These are phyloP conservation scores for Danio choprae DNA, from an alignment of 2,797 vertebrate genomes.

Conservation along the genomic window DNA sequence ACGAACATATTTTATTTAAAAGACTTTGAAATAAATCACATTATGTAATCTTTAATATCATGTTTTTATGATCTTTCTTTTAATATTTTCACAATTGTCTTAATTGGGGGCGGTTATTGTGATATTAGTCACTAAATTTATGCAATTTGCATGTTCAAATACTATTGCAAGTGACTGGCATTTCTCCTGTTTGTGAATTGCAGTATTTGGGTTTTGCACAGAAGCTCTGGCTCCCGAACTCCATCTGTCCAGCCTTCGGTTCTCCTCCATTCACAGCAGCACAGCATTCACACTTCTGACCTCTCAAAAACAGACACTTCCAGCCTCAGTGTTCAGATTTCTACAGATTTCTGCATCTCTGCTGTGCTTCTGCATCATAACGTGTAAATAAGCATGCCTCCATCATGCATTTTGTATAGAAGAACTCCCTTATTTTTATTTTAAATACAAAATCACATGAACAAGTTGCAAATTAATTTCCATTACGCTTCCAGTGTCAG, in stretches of 20 bases:
- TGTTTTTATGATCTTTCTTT: no score
- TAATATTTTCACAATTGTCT: no score
- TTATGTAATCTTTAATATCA: no score
- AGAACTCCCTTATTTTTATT: not conserved
- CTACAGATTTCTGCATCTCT: not conserved
- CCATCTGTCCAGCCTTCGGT: constrained; percentile 22
- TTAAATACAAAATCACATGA: not conserved
- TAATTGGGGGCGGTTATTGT: no score
- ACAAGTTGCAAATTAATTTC: constrained; percentile 9
- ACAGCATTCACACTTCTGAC: constrained; percentile 18
- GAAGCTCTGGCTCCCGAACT: constrained; percentile 29
- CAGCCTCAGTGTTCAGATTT: not conserved
- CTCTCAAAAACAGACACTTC: constrained; percentile 4
- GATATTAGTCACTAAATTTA: no score
- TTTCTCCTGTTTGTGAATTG: not conserved
- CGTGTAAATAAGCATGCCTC: not conserved
- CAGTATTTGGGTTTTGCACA: constrained; percentile 21
- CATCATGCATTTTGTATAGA: constrained; percentile 3
- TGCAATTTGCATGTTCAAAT: no score
- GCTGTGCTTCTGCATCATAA: not conserved
- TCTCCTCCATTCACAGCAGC: not conserved
- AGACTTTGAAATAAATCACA: no score
- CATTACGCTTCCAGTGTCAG: not conserved
- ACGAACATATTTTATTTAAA: no score
- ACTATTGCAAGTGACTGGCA: not conserved